Conservation (phyloP, 2,113 vertebrate genomes). For the Pterocles orientalis region DNA sequence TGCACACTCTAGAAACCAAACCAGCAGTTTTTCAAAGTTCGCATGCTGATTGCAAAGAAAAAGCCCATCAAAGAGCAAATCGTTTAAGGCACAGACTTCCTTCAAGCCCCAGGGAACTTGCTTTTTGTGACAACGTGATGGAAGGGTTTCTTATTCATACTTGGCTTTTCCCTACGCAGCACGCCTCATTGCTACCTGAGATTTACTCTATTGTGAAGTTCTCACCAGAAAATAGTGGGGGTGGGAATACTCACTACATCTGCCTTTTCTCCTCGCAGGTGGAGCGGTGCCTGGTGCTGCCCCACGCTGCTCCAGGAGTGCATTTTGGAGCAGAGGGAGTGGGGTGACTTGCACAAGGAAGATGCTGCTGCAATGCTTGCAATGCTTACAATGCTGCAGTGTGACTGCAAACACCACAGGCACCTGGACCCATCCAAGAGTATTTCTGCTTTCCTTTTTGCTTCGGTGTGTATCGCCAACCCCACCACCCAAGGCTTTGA, state of each 20-base stretch:
- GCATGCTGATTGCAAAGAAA: slow-evolving; percentile 68
- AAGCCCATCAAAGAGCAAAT: slow-evolving; percentile 67
- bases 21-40: slow-evolving; percentile 26
- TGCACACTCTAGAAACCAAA: slow-evolving; percentile 17
- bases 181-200: slow-evolving; percentile 47
- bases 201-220: slow-evolving; percentile 61
- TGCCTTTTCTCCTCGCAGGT: not conserved
- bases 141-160: slow-evolving; percentile 68
- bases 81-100: slow-evolving; percentile 63
- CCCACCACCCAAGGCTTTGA: not conserved
- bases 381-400: accelerated
- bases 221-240: not conserved
- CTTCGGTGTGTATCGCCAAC: not conserved
- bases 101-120: slow-evolving; percentile 63
- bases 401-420: not conserved
- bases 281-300: not conserved
- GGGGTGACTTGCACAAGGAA: not conserved
- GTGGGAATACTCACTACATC: not conserved
- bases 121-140: slow-evolving; percentile 65
- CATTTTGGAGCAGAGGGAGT: accelerated
- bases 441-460: not conserved
- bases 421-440: not conserved
- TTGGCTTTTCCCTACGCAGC: slow-evolving; percentile 23
- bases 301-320: not conserved
- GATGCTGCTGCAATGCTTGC: not conserved